These are phyloP conservation scores for Pseudomugil gertrudae DNA, from an alignment of 2,797 vertebrate genomes.

Conservation along the genomic window DNA sequence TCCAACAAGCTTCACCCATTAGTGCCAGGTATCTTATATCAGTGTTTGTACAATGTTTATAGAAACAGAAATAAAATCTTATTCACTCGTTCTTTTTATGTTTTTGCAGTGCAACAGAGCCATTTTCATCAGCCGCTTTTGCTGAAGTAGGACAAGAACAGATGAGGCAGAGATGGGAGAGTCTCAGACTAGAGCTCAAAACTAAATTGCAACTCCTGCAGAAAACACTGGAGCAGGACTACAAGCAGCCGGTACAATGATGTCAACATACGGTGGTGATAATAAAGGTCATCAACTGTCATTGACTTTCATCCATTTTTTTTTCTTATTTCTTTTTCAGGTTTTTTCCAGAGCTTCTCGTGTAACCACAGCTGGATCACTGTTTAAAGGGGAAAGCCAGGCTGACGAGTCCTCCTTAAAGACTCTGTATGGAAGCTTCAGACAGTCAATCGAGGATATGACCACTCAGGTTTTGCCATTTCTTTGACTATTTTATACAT, in stretches of 20 bases:
- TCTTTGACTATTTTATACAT: neutral
- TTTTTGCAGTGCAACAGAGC: constrained; percentile 81
- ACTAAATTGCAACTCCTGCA: constrained; percentile 90
- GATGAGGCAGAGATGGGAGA: constrained; percentile 94
- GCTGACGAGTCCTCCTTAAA: constrained; percentile 83
- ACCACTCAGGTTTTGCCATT: constrained; percentile 69
- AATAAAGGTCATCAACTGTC: neutral
- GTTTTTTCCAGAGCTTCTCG: constrained; percentile 87
- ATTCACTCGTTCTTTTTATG: constrained; percentile 7
- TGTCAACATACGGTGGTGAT: neutral
- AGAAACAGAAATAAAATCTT: neutral
- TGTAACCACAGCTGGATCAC: constrained; percentile 78
- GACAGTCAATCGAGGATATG: constrained; percentile 84
- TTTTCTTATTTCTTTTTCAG: constrained; percentile 63
- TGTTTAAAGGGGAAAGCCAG: constrained; percentile 84
- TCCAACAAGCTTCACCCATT: constrained; percentile 85
- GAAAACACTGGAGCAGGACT: constrained; percentile 89
- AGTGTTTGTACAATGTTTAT: neutral
- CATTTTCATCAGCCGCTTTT: constrained; percentile 79
- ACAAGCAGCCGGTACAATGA: constrained; percentile 85
- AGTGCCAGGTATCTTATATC: constrained; percentile 46
- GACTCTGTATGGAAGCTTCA: constrained; percentile 84
- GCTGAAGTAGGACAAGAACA: constrained; percentile 83
- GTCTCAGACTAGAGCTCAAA: constrained; percentile 88
- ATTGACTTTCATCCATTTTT: neutral